Evolutionary conservation across 2,888 invertebrate species (phyloP).

Genomic region (Apoda limacodes): DNA sequence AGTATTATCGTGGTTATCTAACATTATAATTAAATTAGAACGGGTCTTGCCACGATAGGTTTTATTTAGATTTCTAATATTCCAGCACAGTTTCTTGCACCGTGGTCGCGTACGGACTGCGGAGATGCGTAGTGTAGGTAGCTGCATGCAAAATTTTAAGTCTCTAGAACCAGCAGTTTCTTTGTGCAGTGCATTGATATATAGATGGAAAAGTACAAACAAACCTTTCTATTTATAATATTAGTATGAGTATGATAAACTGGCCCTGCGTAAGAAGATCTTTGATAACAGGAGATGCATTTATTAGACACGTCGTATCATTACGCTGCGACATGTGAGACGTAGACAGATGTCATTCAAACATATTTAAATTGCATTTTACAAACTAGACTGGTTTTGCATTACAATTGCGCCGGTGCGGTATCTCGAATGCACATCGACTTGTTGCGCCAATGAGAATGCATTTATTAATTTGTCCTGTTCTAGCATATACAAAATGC

Average conservation of each 20-base stretch:
- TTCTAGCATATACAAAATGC: constrained; percentile 6
- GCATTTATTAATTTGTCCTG: constrained; percentile 7
- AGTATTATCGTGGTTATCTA: too few relatives aligned
- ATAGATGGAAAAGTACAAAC: too few relatives aligned
- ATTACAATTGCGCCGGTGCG: constrained; percentile 25
- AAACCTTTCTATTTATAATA: too few relatives aligned
- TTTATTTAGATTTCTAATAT: too few relatives aligned
- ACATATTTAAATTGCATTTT: constrained; percentile 27
- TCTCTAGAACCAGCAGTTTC: background rate
- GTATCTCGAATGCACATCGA: constrained; percentile 26
- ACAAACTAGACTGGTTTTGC: constrained; percentile 28
- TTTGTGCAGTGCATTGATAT: too few relatives aligned
- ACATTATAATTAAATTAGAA: too few relatives aligned
- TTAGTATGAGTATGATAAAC: too few relatives aligned
- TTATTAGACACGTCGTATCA: background rate
- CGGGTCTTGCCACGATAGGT: too few relatives aligned
- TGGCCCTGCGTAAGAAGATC: too few relatives aligned
- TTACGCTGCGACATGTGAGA: constrained; percentile 5
- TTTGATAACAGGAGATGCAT: too few relatives aligned
- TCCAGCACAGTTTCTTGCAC: too few relatives aligned
- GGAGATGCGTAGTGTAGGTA: constrained; percentile 2
- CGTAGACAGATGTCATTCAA: constrained; percentile 26
- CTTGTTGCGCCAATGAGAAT: constrained; percentile 27
- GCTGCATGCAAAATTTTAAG: background rate
- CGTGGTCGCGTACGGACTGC: too few relatives aligned